Evolutionary conservation across 2,888 invertebrate genomes (phyloP).

Genomic region (Erebia palarica): DNA sequence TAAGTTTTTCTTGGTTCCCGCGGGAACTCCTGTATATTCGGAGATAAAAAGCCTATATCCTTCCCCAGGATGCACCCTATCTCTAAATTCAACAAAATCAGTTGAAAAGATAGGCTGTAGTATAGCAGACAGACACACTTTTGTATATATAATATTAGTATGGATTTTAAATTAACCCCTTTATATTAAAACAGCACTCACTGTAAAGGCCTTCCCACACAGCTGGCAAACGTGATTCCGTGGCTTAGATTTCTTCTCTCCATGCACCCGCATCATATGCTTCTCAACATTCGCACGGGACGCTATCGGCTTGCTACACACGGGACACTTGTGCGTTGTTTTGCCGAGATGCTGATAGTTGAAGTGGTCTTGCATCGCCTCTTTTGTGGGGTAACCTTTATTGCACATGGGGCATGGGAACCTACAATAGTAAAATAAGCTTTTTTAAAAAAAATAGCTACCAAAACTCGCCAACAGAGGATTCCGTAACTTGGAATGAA

Average conservation of each 20-base stretch:
- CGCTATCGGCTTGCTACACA: constrained; percentile 75
- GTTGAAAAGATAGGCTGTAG: too few relatives aligned
- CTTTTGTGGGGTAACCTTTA: constrained; percentile 72
- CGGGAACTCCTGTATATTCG: too few relatives aligned
- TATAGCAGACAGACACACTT: background rate
- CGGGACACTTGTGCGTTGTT: constrained; percentile 71
- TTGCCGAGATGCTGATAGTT: constrained; percentile 76
- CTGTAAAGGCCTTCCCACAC: constrained; percentile 70
- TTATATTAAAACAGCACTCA: constrained; percentile 33
- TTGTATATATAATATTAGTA: too few relatives aligned
- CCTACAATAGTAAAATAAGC: constrained; percentile 43
- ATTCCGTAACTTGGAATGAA: too few relatives aligned
- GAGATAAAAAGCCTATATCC: too few relatives aligned
- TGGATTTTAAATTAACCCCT: too few relatives aligned
- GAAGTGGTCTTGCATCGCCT: constrained; percentile 76
- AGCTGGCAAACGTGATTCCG: constrained; percentile 65
- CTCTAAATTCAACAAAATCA: too few relatives aligned
- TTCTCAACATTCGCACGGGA: constrained; percentile 71
- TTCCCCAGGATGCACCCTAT: too few relatives aligned
- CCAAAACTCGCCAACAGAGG: too few relatives aligned
- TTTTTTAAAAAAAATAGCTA: too few relatives aligned
- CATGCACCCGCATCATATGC: constrained; percentile 70
- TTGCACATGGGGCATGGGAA: constrained; percentile 78
- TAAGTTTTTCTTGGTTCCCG: too few relatives aligned
- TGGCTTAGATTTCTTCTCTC: constrained; percentile 70